Evolutionary conservation across 2,797 vertebrate species (phyloP).

Genomic region (Tamandua tetradactyla): DNA sequence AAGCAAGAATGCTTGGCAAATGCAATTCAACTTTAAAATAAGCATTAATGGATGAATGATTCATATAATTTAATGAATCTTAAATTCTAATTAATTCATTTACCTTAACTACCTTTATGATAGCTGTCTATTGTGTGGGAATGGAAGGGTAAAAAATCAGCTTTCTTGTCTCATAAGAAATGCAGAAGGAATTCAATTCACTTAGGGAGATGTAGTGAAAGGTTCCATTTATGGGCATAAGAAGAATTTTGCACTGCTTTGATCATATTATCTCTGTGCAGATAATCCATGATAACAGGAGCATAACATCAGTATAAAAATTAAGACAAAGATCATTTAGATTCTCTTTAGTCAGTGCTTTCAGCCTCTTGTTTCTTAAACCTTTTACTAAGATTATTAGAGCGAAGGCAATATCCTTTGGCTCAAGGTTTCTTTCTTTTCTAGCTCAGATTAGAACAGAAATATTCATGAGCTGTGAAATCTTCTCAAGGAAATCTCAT

Average conservation of each 20-base stretch:
- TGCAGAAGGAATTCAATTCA: not conserved
- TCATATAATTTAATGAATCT: slow-evolving; percentile 6
- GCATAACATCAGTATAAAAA: slow-evolving; percentile 26
- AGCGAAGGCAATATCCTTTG: not conserved
- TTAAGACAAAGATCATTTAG: slow-evolving; percentile 43
- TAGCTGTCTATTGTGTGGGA: not conserved
- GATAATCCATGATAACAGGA: not conserved
- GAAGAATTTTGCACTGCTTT: not conserved
- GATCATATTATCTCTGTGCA: not conserved
- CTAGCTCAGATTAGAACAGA: not conserved
- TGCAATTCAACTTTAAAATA: slow-evolving; percentile 17
- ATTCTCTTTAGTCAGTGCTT: slow-evolving; percentile 14
- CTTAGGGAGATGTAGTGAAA: not conserved
- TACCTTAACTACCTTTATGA: not conserved
- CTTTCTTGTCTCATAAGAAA: not conserved
- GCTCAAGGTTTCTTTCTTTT: not conserved
- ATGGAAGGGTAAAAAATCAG: not conserved
- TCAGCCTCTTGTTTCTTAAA: not conserved
- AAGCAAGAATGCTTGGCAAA: not conserved
- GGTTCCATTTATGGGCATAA: not conserved
- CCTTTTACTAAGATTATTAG: not conserved
- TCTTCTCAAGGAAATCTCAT: not conserved
- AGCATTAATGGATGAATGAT: not conserved
- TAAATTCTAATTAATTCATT: slow-evolving; percentile 18
- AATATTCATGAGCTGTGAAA: not conserved